These are phyloP conservation scores for Drosophila anomalata DNA, from an alignment of 2,888 invertebrate genomes.

Conservation along the genomic window DNA sequence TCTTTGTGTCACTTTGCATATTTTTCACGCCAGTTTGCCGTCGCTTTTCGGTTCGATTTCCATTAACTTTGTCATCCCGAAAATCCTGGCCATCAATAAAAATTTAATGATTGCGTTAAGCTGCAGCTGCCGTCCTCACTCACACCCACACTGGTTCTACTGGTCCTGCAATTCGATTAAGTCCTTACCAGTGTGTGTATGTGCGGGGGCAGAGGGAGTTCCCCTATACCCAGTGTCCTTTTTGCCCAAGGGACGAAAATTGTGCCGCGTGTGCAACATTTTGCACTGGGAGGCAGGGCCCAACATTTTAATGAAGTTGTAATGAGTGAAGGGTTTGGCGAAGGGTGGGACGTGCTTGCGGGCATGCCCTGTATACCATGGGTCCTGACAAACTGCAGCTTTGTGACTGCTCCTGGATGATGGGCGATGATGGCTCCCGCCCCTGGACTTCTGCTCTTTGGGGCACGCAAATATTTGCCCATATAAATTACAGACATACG, in stretches of 20 bases:
- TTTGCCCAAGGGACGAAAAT: constrained; percentile 36
- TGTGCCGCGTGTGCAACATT: constrained; percentile 58
- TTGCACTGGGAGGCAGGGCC: constrained; percentile 22
- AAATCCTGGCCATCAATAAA: constrained; percentile 65
- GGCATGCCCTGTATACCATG: background rate
- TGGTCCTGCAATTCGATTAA: constrained; percentile 54
- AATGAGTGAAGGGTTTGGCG: constrained; percentile 48
- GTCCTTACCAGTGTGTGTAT: constrained; percentile 5
- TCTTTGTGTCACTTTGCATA: constrained; percentile 63
- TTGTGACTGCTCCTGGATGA: background rate
- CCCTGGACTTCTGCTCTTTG: constrained; percentile 3
- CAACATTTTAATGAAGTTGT: constrained; percentile 70
- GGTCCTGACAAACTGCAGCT: constrained; percentile 49
- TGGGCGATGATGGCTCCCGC: background rate
- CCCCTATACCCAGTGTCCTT: background rate
- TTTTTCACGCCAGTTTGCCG: constrained; percentile 60
- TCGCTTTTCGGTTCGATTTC: constrained; percentile 39
- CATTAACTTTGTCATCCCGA: constrained; percentile 61
- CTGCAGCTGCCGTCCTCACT: constrained; percentile 34
- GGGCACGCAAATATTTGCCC: constrained; percentile 65
- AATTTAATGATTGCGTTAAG: constrained; percentile 63
- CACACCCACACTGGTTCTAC: constrained; percentile 14
- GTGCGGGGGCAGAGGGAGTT: background rate
- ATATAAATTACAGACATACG: constrained; percentile 71
- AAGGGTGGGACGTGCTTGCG: background rate